Evolutionary conservation across 2,888 invertebrate species (phyloP).

Genomic region (Drosophila algonquin): DNA sequence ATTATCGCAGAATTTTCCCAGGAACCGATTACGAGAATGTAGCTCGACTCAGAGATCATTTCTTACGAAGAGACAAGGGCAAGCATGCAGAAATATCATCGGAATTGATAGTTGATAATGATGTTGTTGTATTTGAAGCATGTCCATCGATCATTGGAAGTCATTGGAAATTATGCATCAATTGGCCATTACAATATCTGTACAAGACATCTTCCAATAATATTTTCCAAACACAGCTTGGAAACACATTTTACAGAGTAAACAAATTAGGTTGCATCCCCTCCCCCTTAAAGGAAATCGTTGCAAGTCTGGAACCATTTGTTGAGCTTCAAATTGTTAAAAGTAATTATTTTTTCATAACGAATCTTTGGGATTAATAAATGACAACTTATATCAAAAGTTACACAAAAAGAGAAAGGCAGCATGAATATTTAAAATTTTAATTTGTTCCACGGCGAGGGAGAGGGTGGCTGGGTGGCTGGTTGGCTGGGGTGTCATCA

Average conservation of each 20-base stretch:
- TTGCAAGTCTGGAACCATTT: background rate
- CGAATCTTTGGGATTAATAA: background rate
- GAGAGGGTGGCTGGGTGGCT: background rate
- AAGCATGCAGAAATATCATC: too few species aligned
- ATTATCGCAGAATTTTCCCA: background rate
- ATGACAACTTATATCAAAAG: background rate
- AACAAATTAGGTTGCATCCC: background rate
- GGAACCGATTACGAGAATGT: background rate
- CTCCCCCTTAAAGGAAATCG: background rate
- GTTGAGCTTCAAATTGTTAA: background rate
- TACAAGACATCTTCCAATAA: background rate
- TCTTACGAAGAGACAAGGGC: too few species aligned
- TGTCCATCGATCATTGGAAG: background rate
- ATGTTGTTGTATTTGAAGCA: too few species aligned
- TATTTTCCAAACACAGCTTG: too few species aligned
- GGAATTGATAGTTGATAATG: background rate
- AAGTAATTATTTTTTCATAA: background rate
- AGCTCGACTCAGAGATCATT: background rate
- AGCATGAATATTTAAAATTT: conserved; percentile 3
- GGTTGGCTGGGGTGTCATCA: background rate
- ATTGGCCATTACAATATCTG: too few species aligned
- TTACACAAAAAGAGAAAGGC: background rate
- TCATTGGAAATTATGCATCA: background rate
- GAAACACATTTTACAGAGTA: too few species aligned
- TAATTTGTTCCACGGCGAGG: conserved; percentile 19